phyloP scores from a whole-genome alignment of 2,797 vertebrate species.

The Sebastes nivosus region DNA sequence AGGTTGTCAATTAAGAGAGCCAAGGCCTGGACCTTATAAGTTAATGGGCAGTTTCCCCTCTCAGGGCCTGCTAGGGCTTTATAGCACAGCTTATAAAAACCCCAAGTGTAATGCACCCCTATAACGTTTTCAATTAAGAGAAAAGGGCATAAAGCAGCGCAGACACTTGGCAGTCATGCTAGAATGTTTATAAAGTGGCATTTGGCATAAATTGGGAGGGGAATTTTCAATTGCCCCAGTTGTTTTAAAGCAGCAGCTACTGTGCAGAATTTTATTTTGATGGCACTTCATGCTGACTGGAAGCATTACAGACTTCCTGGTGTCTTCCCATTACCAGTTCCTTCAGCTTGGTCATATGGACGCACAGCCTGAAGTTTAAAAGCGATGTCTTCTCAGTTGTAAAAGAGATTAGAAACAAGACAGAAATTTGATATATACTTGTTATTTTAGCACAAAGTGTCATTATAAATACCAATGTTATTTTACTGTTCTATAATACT shows the following conservation, averaged over 20 bases:
- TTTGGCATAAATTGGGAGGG: constrained; percentile 77
- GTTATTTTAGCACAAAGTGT: constrained; percentile 9
- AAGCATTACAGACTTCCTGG: constrained; percentile 73
- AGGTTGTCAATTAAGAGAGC: constrained; percentile 92
- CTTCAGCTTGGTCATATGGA: constrained; percentile 64
- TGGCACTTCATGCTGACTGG: constrained; percentile 75
- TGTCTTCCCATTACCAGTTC: constrained; percentile 70
- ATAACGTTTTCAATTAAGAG: constrained; percentile 83
- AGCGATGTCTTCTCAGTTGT: constrained; percentile 45
- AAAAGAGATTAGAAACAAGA: constrained; percentile 45
- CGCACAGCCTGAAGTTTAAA: constrained; percentile 61
- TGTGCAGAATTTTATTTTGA: constrained; percentile 76
- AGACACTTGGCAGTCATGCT: constrained; percentile 75
- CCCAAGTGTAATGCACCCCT: constrained; percentile 81
- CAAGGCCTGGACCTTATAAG: constrained; percentile 88
- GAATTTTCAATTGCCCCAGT: constrained; percentile 72
- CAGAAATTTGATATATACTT: constrained; percentile 28
- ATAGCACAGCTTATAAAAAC: constrained; percentile 84
- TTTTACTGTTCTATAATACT: constrained; percentile 12
- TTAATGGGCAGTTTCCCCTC: constrained; percentile 88
- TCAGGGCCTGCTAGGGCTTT: constrained; percentile 81
- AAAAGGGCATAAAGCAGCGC: constrained; percentile 73
- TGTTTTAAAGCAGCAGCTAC: constrained; percentile 74
- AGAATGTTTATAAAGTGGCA: constrained; percentile 76
- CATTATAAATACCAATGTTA: constrained; percentile 25